These are phyloP conservation scores for Lobophora halterata DNA, from an alignment of 2,888 invertebrate genomes.

Conservation along the genomic window DNA sequence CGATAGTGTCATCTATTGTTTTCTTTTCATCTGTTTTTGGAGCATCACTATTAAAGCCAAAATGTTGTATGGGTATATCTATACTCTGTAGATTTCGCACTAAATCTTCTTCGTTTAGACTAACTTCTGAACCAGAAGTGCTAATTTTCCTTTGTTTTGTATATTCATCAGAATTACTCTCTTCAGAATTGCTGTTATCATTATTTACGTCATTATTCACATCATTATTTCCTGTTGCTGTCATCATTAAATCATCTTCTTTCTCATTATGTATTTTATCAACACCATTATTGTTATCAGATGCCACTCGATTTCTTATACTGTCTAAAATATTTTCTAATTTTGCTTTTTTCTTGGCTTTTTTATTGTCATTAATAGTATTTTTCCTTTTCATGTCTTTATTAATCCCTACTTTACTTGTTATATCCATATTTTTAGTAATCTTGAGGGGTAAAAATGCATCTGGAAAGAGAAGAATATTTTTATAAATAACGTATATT, in stretches of 20 bases:
- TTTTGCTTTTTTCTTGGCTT: slow-evolving; percentile 38
- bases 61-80: slow-evolving; percentile 42
- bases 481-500: no score
- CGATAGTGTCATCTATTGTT: background rate
- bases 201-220: slow-evolving; percentile 3
- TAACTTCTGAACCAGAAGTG: slow-evolving; percentile 38
- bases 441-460: background rate
- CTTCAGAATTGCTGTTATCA: no score
- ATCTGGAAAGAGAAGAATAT: no score
- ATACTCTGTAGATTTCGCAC: slow-evolving; percentile 51
- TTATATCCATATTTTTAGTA: background rate
- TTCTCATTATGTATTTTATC: background rate
- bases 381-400: slow-evolving; percentile 13
- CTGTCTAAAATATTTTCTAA: slow-evolving; percentile 50
- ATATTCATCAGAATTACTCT: background rate
- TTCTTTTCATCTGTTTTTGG: slow-evolving; percentile 4
- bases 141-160: slow-evolving; percentile 19
- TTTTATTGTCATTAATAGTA: slow-evolving; percentile 3
- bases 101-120: slow-evolving; percentile 47
- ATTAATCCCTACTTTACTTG: background rate
- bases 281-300: background rate
- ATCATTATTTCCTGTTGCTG: no score
- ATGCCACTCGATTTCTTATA: slow-evolving; percentile 39
- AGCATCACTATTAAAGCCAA: slow-evolving; percentile 7
- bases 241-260: slow-evolving; percentile 4